Evolutionary conservation across 2,888 invertebrate genomes (phyloP).

Genomic region (Drepanosiphum platanoidis): DNA sequence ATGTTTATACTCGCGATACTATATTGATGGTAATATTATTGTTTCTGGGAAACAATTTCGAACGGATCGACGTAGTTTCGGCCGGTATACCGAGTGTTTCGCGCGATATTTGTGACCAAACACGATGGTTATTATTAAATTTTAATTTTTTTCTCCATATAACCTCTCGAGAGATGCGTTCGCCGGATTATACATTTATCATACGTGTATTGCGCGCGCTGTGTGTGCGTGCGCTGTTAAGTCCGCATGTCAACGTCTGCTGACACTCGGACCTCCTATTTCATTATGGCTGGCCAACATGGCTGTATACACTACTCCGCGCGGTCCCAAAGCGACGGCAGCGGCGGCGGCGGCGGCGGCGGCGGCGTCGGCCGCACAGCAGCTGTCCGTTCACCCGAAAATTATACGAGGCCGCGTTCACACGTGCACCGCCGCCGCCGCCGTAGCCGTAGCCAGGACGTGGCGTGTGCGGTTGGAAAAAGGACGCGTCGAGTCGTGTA

Average conservation of each 20-base stretch:
- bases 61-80: too few species aligned
- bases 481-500: not conserved
- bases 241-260: constrained; percentile 63
- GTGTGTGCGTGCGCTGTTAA: constrained; percentile 13
- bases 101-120: too few species aligned
- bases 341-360: not conserved
- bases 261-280: constrained; percentile 64
- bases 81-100: too few species aligned
- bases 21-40: too few species aligned
- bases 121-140: too few species aligned
- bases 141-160: too few species aligned
- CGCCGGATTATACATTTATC: not conserved
- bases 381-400: constrained; percentile 52
- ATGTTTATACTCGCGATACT: too few species aligned
- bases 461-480: too few species aligned
- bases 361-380: too few species aligned
- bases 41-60: too few species aligned
- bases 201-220: not conserved
- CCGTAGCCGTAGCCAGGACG: too few species aligned
- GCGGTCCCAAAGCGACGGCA: constrained; percentile 6
- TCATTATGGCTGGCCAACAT: constrained; percentile 64
- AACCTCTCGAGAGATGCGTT: constrained; percentile 14
- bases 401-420: constrained; percentile 54
- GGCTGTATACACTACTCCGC: constrained; percentile 46
- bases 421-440: not conserved